Conservation (phyloP, 1,140 invertebrate genomes). For the Drosophila kurseongensis region DNA sequence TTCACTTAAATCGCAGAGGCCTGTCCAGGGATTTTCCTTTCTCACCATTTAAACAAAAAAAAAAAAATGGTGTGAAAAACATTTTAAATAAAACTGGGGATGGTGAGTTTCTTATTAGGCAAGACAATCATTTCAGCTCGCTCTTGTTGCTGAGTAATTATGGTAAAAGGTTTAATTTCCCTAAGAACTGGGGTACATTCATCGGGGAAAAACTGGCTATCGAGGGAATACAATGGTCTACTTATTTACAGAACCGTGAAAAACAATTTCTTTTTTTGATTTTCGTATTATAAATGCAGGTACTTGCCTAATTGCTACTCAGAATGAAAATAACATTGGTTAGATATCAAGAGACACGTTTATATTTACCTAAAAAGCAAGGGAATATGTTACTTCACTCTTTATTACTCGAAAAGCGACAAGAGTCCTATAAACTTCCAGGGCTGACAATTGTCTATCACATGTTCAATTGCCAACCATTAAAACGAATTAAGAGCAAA, state of each 20-base stretch:
- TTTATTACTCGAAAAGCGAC: slow-evolving; percentile 5
- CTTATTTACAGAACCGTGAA: neutral
- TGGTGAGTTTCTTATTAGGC: neutral
- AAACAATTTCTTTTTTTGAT: neutral
- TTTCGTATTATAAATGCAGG: neutral
- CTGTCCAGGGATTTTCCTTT: slow-evolving; percentile 6
- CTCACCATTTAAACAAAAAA: slow-evolving; percentile 30
- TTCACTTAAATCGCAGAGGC: neutral
- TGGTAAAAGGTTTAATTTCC: slow-evolving; percentile 36
- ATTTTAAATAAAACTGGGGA: slow-evolving; percentile 9
- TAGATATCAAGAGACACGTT: neutral
- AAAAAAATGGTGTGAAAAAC: slow-evolving; percentile 35
- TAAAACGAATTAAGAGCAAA: slow-evolving; percentile 8
- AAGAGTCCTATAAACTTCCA: neutral
- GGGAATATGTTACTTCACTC: neutral
- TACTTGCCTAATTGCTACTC: neutral
- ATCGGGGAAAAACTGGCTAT: neutral
- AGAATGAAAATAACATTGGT: neutral
- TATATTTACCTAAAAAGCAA: slow-evolving; percentile 1
- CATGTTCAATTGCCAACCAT: slow-evolving; percentile 21
- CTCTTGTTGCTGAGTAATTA: slow-evolving; percentile 55
- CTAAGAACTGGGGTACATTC: slow-evolving; percentile 9
- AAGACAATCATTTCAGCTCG: slow-evolving; percentile 15
- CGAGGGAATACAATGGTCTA: slow-evolving; percentile 10
- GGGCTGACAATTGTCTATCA: slow-evolving; percentile 22